A percentile compares a stretch with the other conserved stretches of the same genome.
Evolutionary conservation across 53 echinoderm and acorn worm genomes (phyloP).

Genomic region (Holothuria scabra): DNA sequence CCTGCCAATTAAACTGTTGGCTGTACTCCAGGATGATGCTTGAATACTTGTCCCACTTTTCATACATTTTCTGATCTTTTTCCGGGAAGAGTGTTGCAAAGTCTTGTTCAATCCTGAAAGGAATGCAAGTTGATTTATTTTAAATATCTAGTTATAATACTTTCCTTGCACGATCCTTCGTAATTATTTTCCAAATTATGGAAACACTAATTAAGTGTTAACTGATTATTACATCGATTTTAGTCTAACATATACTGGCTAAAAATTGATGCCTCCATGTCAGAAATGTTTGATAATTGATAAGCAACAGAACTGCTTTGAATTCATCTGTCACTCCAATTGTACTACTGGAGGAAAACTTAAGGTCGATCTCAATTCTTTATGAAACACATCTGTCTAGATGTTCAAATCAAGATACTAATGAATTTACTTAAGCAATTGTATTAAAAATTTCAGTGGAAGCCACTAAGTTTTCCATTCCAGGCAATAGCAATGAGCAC

Average conservation of each 20-base stretch:
- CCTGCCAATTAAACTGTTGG: not conserved
- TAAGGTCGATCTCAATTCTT: not conserved
- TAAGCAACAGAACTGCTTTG: not conserved
- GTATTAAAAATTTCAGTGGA: too few relatives aligned
- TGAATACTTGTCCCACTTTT: conserved; percentile 29
- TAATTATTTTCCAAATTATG: too few relatives aligned
- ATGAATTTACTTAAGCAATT: too few relatives aligned
- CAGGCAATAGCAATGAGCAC: too few relatives aligned
- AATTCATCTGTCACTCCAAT: not conserved
- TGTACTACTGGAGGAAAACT: not conserved
- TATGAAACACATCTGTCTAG: too few relatives aligned
- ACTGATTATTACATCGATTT: too few relatives aligned
- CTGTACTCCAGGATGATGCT: conserved; percentile 17
- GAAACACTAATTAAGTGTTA: too few relatives aligned
- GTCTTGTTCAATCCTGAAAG: conserved; percentile 32
- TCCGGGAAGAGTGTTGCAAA: conserved; percentile 23
- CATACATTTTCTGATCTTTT: conserved; percentile 12
- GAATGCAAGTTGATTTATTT: not conserved
- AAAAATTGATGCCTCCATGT: not conserved
- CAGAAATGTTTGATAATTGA: too few relatives aligned
- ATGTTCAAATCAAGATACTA: too few relatives aligned
- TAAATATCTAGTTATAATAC: not conserved
- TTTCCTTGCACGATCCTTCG: too few relatives aligned
- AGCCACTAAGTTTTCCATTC: too few relatives aligned
- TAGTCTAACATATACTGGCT: too few relatives aligned